Percentiles rank a stretch among this genome's conserved stretches.
Evolutionary conservation across 1,140 invertebrate species (phyloP).

Genomic region (Tetraneura akinire): DNA sequence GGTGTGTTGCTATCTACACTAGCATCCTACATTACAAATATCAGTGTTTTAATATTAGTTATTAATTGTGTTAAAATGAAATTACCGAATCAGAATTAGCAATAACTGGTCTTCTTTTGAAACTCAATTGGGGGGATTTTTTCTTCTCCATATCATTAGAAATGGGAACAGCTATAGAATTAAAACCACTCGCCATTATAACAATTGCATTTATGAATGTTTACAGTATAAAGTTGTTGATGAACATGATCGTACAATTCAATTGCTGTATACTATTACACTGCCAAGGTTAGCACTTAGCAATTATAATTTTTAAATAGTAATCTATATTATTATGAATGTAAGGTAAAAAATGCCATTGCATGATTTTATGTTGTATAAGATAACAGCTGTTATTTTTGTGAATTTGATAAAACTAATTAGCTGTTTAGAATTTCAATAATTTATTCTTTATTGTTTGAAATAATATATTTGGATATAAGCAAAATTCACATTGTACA

Average conservation of each 20-base stretch:
- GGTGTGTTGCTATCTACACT: conserved; percentile 60
- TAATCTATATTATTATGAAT: conserved; percentile 12
- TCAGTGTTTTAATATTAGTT: not conserved
- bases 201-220: not conserved
- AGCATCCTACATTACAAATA: conserved; percentile 56
- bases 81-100: conserved; percentile 56
- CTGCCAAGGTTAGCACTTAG: conserved; percentile 40
- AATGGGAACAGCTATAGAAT: not conserved
- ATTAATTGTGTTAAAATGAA: not conserved
- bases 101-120: conserved; percentile 55
- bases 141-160: conserved; percentile 55
- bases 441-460: no score
- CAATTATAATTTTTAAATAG: conserved; percentile 26
- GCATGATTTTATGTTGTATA: not conserved
- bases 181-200: conserved; percentile 22
- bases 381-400: conserved; percentile 29
- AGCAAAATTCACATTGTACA: no score
- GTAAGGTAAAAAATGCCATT: not conserved
- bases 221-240: conserved; percentile 6
- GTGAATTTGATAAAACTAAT: not conserved
- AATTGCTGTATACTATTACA: not conserved
- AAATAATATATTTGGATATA: no score
- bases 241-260: conserved; percentile 8
- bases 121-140: conserved; percentile 54
- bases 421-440: no score